phyloP scores from a whole-genome alignment of 2,797 vertebrate genomes.

The Lutjanus campechanus region DNA sequence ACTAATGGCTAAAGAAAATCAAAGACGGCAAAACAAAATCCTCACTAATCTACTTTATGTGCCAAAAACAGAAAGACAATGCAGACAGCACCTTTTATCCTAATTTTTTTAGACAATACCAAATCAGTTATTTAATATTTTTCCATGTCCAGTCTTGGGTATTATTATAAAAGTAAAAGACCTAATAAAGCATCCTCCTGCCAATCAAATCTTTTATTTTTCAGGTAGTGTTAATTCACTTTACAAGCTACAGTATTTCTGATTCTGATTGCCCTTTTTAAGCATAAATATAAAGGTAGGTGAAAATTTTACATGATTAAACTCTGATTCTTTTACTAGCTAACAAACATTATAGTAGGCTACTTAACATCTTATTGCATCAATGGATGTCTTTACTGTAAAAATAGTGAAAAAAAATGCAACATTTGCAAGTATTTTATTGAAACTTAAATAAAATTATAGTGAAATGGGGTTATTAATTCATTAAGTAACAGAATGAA shows the following conservation, averaged over 20 bases:
- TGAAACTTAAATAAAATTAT: neutral
- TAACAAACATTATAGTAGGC: neutral
- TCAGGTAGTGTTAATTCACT: slow-evolving; percentile 4
- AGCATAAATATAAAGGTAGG: neutral
- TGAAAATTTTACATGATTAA: neutral
- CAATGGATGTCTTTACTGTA: neutral
- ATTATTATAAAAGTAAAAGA: too few relatives aligned
- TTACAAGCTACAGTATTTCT: neutral
- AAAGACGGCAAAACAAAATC: too few relatives aligned
- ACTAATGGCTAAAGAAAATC: too few relatives aligned
- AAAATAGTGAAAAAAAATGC: neutral
- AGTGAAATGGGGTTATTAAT: neutral
- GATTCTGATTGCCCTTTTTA: neutral
- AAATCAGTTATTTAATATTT: too few relatives aligned
- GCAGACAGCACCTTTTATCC: too few relatives aligned
- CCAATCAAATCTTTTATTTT: slow-evolving; percentile 20
- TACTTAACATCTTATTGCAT: neutral
- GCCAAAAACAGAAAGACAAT: too few relatives aligned
- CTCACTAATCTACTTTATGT: too few relatives aligned
- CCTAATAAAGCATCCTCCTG: slow-evolving; percentile 22
- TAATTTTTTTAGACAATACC: too few relatives aligned
- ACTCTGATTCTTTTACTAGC: neutral
- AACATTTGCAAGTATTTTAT: neutral
- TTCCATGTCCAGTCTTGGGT: too few relatives aligned
- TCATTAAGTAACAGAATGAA: neutral